These are phyloP conservation scores for Eupithecia centaureata DNA, from an alignment of 2,888 invertebrate species.

Conservation along the genomic window DNA sequence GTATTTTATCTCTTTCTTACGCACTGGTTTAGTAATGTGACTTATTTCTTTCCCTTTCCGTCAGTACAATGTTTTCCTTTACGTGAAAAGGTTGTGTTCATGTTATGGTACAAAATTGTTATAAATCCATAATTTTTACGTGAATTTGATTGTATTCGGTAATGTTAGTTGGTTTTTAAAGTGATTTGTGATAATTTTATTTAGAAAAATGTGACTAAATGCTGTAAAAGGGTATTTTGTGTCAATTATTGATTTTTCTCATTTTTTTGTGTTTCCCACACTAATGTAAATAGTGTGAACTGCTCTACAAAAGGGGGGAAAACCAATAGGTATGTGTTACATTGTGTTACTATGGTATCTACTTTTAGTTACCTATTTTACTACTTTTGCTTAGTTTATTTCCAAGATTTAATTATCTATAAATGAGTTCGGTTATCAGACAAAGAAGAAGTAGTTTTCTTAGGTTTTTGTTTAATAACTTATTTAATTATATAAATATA, in stretches of 20 bases:
- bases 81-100: conserved; percentile 23
- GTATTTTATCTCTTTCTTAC: conserved; percentile 28
- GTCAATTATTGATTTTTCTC: conserved; percentile 38
- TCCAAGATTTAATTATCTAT: not conserved
- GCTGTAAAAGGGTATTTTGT: conserved; percentile 18
- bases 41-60: conserved; percentile 6
- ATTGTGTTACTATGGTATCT: not conserved
- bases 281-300: not conserved
- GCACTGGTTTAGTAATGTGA: not conserved
- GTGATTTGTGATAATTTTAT: not conserved
- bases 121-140: not conserved
- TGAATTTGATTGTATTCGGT: conserved; percentile 22
- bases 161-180: not conserved
- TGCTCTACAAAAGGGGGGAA: not conserved
- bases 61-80: conserved; percentile 35
- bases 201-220: conserved; percentile 1
- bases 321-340: not conserved
- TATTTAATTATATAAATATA: no score
- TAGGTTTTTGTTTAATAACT: no score
- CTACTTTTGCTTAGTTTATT: not conserved
- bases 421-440: no score
- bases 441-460: no score
- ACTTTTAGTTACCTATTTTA: not conserved
- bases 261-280: conserved; percentile 14
- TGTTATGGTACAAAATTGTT: conserved; percentile 1